Evolutionary conservation across 2,888 invertebrate genomes (phyloP).

Genomic region (Lasioglossum calceatum): DNA sequence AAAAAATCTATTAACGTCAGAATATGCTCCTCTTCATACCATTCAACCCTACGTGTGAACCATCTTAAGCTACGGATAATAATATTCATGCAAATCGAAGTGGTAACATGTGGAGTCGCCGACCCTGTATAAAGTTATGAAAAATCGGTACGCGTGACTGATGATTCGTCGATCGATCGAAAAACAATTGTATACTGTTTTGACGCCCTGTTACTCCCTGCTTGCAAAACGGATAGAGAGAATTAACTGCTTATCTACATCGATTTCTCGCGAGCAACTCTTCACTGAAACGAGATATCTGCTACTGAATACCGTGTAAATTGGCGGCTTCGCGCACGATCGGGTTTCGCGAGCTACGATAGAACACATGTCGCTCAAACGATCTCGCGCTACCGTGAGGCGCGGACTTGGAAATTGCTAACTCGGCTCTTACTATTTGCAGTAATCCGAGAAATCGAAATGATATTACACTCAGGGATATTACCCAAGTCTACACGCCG

Average conservation of each 20-base stretch:
- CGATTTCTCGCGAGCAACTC: conserved; percentile 61
- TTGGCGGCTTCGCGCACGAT: conserved; percentile 65
- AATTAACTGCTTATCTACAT: conserved; percentile 30
- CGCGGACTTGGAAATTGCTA: conserved; percentile 39
- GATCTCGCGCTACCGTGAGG: conserved; percentile 38
- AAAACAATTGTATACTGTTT: background rate
- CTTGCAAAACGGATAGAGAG: conserved; percentile 6
- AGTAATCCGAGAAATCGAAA: background rate
- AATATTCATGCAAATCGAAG: no score
- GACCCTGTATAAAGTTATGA: background rate
- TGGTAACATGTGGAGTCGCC: no score
- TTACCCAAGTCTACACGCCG: no score
- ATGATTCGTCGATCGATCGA: background rate
- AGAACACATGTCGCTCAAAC: conserved; percentile 49
- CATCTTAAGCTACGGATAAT: no score
- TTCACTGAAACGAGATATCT: conserved; percentile 59
- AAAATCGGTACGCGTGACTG: background rate
- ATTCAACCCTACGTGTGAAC: no score
- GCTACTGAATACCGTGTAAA: conserved; percentile 63
- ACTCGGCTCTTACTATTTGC: background rate
- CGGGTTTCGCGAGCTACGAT: conserved; percentile 52
- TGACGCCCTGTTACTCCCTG: background rate
- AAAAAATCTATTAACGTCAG: no score
- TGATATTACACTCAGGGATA: background rate
- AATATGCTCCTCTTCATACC: no score